Evolutionary conservation across 2,797 vertebrate species (phyloP), one percentile per base, ranked within the genome.

Genomic region (Notamacropus eugenii): DNA sequence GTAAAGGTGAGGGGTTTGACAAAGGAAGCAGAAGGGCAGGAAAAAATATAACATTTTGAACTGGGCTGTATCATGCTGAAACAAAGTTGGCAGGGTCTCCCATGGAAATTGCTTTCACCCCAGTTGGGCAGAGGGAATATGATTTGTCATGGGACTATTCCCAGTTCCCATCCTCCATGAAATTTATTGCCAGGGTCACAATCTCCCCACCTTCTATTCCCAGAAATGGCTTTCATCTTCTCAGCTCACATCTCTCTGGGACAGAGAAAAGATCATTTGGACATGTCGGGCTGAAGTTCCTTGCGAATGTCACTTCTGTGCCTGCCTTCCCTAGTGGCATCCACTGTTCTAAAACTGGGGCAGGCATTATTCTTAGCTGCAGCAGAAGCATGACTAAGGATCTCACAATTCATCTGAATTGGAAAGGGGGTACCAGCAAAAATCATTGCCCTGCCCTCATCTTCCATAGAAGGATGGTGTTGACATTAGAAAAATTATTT

Each of bases 301-400:
- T 93, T 93, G n/a, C 56, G 74, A 92, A 92, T 57, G 50, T 74
- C 96, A 94, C 92, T 94, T 59, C 91, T 92, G 40, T 91, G 27
- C 74, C 95, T 96, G 67, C 54, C 96, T 46, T 82, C n/a, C 19
- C 67, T 82, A 10, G 22, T 82, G n/a, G 6, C 19, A 46, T 46
- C 97, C 97, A 97, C 96, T 97, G 97, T 87, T 97, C 93, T 27
- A 90, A 59, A 52, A 91, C 62, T 91, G 90, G 55, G 95, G 95
- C 95, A 97, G 95, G 93, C 50, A 93, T 95, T 97, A 97, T 97
- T 97, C 96, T 98, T 97, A 97, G 97, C 94, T 3, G 0, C 50
- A 29, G 95, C 95, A 46, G 97, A 97, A 93, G 96, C 93, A 94
- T 74, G 93, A 55, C 67, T 96, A 55, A 55, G 57, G 92, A 40